Conservation (phyloP, 1,140 invertebrate genomes). For the Hyphantria cunea region DNA sequence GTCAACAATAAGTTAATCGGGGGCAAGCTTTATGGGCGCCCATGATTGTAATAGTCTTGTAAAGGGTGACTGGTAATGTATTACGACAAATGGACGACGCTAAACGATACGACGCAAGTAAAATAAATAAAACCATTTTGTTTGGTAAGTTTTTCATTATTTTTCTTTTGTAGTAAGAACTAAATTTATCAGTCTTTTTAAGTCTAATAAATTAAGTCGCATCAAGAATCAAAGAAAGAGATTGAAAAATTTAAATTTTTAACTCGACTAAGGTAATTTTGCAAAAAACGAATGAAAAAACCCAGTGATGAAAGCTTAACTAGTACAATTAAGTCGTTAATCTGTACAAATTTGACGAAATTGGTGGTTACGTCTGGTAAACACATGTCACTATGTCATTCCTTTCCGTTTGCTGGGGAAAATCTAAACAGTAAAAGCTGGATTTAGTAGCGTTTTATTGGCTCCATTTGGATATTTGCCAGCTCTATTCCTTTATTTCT, state of each 20-base stretch:
- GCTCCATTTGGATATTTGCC: slow-evolving; percentile 63
- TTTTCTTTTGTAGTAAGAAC: background rate
- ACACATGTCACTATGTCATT: slow-evolving; percentile 39
- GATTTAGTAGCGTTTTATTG: slow-evolving; percentile 71
- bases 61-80: slow-evolving; percentile 49
- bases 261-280: slow-evolving; percentile 17
- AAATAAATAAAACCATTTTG: slow-evolving; percentile 17
- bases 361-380: slow-evolving; percentile 44
- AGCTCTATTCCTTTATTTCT: slow-evolving; percentile 57
- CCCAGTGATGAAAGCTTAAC: slow-evolving; percentile 14
- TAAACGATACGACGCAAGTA: slow-evolving; percentile 19
- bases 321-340: slow-evolving; percentile 27
- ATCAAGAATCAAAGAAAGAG: slow-evolving; percentile 12
- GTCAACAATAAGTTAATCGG: slow-evolving; percentile 48
- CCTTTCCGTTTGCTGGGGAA: slow-evolving; percentile 36
- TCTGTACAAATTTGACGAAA: slow-evolving; percentile 22
- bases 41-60: slow-evolving; percentile 55
- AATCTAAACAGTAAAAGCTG: slow-evolving; percentile 71
- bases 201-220: slow-evolving; percentile 5
- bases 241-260: slow-evolving; percentile 14
- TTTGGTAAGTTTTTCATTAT: background rate
- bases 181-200: no score
- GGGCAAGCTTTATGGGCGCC: slow-evolving; percentile 48
- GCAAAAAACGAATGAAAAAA: slow-evolving; percentile 11
- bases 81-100: slow-evolving; percentile 38